Evolutionary conservation across 2,888 invertebrate species (phyloP).

Genomic region (Bimastos eiseni): DNA sequence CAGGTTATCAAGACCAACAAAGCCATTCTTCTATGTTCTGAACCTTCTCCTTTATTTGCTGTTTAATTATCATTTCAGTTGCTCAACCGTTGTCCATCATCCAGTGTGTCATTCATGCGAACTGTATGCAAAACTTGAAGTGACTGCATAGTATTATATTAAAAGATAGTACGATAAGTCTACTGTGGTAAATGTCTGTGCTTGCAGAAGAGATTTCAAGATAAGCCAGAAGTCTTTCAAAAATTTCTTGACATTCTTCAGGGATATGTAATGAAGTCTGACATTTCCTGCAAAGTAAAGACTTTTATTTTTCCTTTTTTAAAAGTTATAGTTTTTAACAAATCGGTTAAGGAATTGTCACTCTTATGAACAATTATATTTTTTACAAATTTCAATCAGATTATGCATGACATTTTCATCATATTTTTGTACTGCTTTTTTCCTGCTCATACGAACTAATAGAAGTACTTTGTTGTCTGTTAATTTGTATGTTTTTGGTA

Average conservation of each 20-base stretch:
- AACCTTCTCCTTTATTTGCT: not conserved
- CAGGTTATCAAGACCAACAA: not conserved
- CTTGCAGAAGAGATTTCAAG: not conserved
- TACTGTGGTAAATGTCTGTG: not conserved
- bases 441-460: not conserved
- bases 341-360: not conserved
- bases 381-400: not conserved
- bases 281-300: not conserved
- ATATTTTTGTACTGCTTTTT: not conserved
- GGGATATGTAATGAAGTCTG: not conserved
- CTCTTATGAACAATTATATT: not conserved
- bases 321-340: not conserved
- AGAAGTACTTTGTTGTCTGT: not conserved
- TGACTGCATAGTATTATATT: not conserved
- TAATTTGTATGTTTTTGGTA: not conserved
- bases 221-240: constrained; percentile 1
- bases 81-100: not conserved
- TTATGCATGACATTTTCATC: not conserved
- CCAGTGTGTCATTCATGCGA: not conserved
- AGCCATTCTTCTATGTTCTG: not conserved
- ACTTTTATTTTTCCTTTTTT: not conserved
- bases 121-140: not conserved
- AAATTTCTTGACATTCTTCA: constrained; percentile 22
- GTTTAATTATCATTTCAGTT: not conserved
- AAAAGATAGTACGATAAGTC: not conserved